Evolutionary conservation across 2,797 vertebrate genomes (phyloP), one percentile per base, ranked within the genome.

Genomic region (Pangasius krempfi): DNA sequence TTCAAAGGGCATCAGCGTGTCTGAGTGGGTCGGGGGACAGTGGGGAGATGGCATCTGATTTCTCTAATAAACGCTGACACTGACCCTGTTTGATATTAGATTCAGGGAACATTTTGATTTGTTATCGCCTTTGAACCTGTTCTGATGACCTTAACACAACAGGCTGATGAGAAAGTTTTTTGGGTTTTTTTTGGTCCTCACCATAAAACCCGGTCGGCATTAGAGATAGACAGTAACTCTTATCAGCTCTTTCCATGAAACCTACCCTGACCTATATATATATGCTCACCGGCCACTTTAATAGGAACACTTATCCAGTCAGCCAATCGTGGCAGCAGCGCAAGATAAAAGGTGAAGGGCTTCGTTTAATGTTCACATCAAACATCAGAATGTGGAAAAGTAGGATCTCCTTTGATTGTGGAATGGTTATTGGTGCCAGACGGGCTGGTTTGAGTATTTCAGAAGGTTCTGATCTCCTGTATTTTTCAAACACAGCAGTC

Each of bases 31-130:
- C 70, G 73, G 87, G 90, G 90, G 92, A 91, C 95, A 95, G 94
- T 93, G 91, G 93, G 94, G 94, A 94, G 95, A 88, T 90, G 91
- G 95, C 95, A 95, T 97, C 95, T 89, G 96, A 96, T 97, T 96
- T 93, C 96, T 96, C 94, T 97, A 97, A 97, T 97, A 97, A 97
- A 95, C 95, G 96, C 95, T 97, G 97, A 96, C 97, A 97, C 95
- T 86, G 84, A 95, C 93, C 95, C 96, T 94, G 96, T 97, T 97
- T 97, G 97, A 97, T 97, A 97, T 96, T 94, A 95, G 96, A 96
- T 96, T 96, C 95, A 91, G 96, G 95, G 95, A 97, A 96, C 96
- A 91, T 95, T 97, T 95, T 95, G 96, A 96, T 96, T 97, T 94
- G 95, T 96, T 96, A 96, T 94, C 92, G 95, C 94, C 96, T 97